Evolutionary conservation across 1,140 invertebrate genomes (phyloP).

Genomic region (Heliothis subflexa): DNA sequence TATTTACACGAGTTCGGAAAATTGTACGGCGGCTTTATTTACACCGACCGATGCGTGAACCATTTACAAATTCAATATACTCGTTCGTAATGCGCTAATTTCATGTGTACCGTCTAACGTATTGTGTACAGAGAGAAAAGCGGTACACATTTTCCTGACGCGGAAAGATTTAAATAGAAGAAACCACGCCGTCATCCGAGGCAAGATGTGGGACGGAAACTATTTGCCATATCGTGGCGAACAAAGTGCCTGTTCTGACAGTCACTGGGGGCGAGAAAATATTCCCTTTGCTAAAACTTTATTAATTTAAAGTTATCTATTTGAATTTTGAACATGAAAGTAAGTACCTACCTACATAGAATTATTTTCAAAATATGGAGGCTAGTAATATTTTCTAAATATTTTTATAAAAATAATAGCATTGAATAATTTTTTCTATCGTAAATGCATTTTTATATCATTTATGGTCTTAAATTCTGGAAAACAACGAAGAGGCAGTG

Average conservation of each 20-base stretch:
- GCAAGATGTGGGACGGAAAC: conserved; percentile 53
- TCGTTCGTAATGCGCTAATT: conserved; percentile 6
- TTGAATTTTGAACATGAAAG: not conserved
- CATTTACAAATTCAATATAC: conserved; percentile 17
- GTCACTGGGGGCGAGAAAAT: conserved; percentile 45
- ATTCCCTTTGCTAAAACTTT: conserved; percentile 26
- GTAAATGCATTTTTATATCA: too few relatives aligned
- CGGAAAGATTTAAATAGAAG: conserved; percentile 45
- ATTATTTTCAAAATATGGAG: too few relatives aligned
- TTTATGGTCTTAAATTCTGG: too few relatives aligned
- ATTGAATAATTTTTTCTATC: too few relatives aligned
- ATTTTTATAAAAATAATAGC: too few relatives aligned
- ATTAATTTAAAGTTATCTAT: conserved; percentile 10
- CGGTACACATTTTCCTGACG: conserved; percentile 34
- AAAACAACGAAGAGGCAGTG: too few relatives aligned
- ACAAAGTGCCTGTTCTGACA: conserved; percentile 52
- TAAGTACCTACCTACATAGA: too few relatives aligned
- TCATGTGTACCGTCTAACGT: not conserved
- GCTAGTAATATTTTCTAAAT: too few relatives aligned
- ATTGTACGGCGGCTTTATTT: conserved; percentile 19
- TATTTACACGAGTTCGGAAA: conserved; percentile 11
- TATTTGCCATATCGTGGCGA: conserved; percentile 54
- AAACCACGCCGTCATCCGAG: conserved; percentile 31
- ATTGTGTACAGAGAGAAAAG: conserved; percentile 16
- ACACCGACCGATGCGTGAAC: conserved; percentile 1